Percentiles rank a stretch among this genome's conserved stretches.
Conservation (phyloP, 1,140 invertebrate species). For the Drosophila parvula region DNA sequence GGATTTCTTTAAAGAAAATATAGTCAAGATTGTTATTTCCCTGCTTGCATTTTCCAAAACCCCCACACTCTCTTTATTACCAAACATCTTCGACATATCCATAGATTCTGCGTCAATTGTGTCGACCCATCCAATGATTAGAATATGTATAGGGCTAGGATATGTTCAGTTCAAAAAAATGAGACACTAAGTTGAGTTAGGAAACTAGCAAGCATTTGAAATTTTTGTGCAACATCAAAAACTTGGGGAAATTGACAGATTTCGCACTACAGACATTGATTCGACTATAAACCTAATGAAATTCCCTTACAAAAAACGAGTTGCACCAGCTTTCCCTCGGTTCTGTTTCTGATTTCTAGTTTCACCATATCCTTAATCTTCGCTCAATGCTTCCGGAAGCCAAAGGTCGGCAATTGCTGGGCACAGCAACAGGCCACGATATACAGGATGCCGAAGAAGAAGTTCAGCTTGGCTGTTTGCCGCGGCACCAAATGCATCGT, state of each 20-base stretch:
- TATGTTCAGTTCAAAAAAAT: conserved; percentile 70
- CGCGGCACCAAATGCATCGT: conserved; percentile 92
- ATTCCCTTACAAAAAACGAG: conserved; percentile 65
- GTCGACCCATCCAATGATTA: conserved; percentile 6
- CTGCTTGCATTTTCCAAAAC: background rate
- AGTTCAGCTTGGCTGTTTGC: conserved; percentile 95
- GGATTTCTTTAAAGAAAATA: too few relatives aligned
- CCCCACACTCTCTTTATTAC: background rate
- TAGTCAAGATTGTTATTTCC: background rate
- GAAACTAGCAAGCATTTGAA: conserved; percentile 66
- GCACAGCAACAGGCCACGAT: conserved; percentile 90
- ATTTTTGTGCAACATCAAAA: conserved; percentile 62
- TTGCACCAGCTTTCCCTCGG: conserved; percentile 51
- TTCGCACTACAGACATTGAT: conserved; percentile 30
- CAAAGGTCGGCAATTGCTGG: conserved; percentile 85
- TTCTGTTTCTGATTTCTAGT: conserved; percentile 15
- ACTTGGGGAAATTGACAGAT: conserved; percentile 46
- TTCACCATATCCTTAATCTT: background rate
- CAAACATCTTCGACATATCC: background rate
- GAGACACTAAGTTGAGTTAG: conserved; percentile 29
- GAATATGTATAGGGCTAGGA: conserved; percentile 39
- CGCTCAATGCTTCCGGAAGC: conserved; percentile 58
- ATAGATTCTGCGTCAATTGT: conserved; percentile 7
- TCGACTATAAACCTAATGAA: conserved; percentile 60
- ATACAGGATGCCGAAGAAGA: conserved; percentile 95